phyloP scores from a whole-genome alignment of 2,797 vertebrate genomes.

The Serranus cabrilla region DNA sequence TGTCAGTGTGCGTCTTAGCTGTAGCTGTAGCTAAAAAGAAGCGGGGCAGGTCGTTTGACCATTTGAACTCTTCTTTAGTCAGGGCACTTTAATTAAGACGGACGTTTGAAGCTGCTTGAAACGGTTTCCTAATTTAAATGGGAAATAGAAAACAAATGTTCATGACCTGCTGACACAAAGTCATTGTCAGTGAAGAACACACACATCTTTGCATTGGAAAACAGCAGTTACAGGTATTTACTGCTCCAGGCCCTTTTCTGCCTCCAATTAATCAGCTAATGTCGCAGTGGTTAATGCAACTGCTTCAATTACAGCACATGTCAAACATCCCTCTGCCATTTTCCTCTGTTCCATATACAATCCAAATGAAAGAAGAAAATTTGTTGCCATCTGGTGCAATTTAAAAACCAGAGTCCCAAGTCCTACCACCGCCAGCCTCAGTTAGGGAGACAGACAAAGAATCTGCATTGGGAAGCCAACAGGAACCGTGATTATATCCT shows the following conservation, averaged over 20 bases:
- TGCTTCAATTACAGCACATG: slow-evolving; percentile 83
- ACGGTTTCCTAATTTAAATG: neutral
- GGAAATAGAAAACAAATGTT: slow-evolving; percentile 45
- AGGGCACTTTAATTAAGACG: slow-evolving; percentile 37
- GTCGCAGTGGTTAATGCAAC: slow-evolving; percentile 84
- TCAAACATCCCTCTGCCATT: slow-evolving; percentile 82
- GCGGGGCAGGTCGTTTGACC: slow-evolving; percentile 26
- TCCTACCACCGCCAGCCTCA: slow-evolving; percentile 30
- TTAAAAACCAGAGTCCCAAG: slow-evolving; percentile 59
- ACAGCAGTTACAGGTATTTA: slow-evolving; percentile 63
- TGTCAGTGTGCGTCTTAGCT: slow-evolving; percentile 8
- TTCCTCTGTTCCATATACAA: slow-evolving; percentile 76
- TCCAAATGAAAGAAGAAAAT: slow-evolving; percentile 83
- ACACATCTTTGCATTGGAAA: neutral
- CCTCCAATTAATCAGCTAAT: slow-evolving; percentile 84
- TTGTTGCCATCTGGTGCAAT: slow-evolving; percentile 85
- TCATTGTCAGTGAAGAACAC: slow-evolving; percentile 8
- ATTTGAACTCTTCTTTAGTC: slow-evolving; percentile 19
- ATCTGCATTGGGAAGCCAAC: slow-evolving; percentile 65
- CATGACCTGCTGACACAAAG: slow-evolving; percentile 7
- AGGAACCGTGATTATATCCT: slow-evolving; percentile 66
- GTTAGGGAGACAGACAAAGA: slow-evolving; percentile 34
- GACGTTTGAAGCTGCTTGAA: slow-evolving; percentile 20
- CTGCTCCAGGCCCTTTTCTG: slow-evolving; percentile 47
- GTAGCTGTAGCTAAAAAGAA: slow-evolving; percentile 1